Conservation (phyloP, 2,888 invertebrate genomes). For the Aleiodes testaceus region DNA sequence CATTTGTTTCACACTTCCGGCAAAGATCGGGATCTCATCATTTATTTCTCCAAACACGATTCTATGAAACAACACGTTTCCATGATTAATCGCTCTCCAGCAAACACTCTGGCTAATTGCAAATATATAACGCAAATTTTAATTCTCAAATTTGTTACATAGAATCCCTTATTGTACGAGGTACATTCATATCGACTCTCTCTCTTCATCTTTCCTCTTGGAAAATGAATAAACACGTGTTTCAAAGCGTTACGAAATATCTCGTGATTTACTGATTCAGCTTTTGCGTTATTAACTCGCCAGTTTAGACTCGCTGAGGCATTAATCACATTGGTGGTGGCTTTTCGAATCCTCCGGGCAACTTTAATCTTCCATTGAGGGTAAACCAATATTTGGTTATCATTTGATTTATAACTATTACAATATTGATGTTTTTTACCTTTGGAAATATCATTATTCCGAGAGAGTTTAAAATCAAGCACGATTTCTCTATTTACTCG, state of each 20-base stretch:
- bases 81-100: slow-evolving; percentile 36
- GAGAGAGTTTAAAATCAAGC: too few relatives aligned
- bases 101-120: slow-evolving; percentile 30
- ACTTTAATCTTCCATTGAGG: slow-evolving; percentile 13
- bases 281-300: slow-evolving; percentile 42
- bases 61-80: slow-evolving; percentile 34
- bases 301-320: slow-evolving; percentile 39
- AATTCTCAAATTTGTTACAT: background rate
- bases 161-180: slow-evolving; percentile 28
- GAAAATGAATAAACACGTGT: slow-evolving; percentile 29
- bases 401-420: slow-evolving; percentile 27
- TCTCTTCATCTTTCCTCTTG: background rate
- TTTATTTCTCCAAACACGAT: slow-evolving; percentile 37
- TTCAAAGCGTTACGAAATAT: slow-evolving; percentile 42
- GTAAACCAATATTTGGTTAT: slow-evolving; percentile 42
- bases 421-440: background rate
- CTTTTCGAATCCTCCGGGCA: slow-evolving; percentile 14
- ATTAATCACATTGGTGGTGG: slow-evolving; percentile 40
- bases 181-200: background rate
- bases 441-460: too few relatives aligned
- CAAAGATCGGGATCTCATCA: slow-evolving; percentile 44
- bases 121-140: slow-evolving; percentile 20
- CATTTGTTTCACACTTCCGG: slow-evolving; percentile 32
- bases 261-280: slow-evolving; percentile 46
- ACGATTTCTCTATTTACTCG: too few relatives aligned